Evolutionary conservation across 2,888 invertebrate genomes (phyloP).

Genomic region (Chironomus tentans): DNA sequence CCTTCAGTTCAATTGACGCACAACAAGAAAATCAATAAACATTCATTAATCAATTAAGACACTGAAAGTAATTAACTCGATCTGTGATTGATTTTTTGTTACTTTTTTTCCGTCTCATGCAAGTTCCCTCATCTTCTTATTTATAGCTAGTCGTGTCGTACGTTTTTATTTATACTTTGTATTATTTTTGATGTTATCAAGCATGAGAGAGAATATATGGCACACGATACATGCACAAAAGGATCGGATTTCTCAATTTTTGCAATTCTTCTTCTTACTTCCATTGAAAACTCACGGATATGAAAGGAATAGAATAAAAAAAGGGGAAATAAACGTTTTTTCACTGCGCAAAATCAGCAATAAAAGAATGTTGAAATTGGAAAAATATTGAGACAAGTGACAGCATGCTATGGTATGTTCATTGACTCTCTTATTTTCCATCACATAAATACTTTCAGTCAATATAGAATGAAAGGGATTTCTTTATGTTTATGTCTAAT

Average conservation of each 20-base stretch:
- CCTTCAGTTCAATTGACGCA: background rate
- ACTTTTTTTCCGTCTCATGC: background rate
- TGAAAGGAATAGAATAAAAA: background rate
- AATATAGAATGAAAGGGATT: no score
- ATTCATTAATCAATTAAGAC: slow-evolving; percentile 19
- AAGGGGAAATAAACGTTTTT: background rate
- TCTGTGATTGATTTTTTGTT: slow-evolving; percentile 21
- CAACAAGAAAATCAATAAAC: slow-evolving; percentile 2
- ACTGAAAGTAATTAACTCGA: slow-evolving; percentile 14
- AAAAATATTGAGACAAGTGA: background rate
- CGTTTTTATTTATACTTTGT: background rate
- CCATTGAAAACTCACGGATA: background rate
- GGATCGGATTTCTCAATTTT: background rate
- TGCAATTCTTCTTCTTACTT: background rate
- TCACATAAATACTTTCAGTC: no score
- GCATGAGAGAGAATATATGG: background rate
- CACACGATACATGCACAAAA: background rate
- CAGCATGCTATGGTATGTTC: background rate
- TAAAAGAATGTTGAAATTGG: background rate
- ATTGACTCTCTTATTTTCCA: no score
- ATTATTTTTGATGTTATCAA: background rate
- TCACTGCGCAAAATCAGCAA: background rate
- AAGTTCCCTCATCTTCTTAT: background rate
- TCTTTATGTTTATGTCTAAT: no score
- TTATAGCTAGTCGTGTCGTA: background rate